Conservation (phyloP, 2,888 invertebrate genomes). For the Stenolophus ochropezus region DNA sequence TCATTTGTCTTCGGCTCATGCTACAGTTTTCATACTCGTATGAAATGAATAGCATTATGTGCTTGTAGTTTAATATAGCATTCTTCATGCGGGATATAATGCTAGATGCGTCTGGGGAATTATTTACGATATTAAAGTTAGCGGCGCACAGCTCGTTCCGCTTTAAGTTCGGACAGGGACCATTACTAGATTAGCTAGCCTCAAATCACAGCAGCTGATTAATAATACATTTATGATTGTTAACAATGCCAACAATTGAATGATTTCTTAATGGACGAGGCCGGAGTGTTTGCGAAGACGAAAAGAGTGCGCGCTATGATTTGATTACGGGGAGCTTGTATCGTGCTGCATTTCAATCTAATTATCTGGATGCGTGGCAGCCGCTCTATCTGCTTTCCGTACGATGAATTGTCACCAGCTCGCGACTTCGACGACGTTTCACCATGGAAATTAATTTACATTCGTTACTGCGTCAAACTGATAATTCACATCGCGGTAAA, state of each 20-base stretch:
- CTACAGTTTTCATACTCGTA: too few relatives aligned
- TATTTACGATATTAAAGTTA: slow-evolving; percentile 58
- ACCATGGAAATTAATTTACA: background rate
- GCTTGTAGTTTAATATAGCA: too few relatives aligned
- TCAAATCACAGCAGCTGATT: slow-evolving; percentile 23
- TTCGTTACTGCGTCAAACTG: background rate
- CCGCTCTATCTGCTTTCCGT: background rate
- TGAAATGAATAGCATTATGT: too few relatives aligned
- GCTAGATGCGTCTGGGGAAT: slow-evolving; percentile 40
- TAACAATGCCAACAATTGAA: background rate
- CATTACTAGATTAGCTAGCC: slow-evolving; percentile 18
- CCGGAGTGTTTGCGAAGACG: background rate
- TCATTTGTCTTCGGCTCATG: too few relatives aligned
- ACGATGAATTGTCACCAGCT: background rate
- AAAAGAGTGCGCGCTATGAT: background rate
- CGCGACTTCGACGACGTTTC: background rate
- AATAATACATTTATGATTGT: slow-evolving; percentile 37
- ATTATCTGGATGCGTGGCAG: background rate
- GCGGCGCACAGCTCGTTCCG: slow-evolving; percentile 2
- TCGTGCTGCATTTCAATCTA: background rate
- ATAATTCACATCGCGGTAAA: background rate
- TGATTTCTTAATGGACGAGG: background rate
- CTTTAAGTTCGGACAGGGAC: slow-evolving; percentile 14
- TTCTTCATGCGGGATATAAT: too few relatives aligned
- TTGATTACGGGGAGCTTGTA: background rate